Conservation (phyloP, 1,140 invertebrate species). For the Lordiphosa collinella region DNA sequence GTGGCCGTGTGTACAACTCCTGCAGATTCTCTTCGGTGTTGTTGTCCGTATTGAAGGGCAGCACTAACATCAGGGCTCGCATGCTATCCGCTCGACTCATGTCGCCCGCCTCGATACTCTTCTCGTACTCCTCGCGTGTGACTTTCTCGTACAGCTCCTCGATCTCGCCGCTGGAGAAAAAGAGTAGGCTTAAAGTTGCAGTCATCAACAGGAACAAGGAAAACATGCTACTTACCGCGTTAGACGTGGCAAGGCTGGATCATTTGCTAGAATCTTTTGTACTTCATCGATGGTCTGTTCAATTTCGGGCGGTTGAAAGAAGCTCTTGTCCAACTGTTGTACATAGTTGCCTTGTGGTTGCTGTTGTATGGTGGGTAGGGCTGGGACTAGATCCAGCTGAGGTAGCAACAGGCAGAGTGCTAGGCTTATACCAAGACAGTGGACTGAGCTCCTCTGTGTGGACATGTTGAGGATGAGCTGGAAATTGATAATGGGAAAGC, state of each 20-base stretch:
- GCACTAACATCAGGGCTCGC: constrained; percentile 82
- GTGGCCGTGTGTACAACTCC: constrained; percentile 74
- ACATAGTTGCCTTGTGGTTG: constrained; percentile 30
- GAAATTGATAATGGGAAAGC: no score
- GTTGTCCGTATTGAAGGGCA: constrained; percentile 81
- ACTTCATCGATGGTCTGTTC: constrained; percentile 82
- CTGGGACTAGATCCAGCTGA: constrained; percentile 17
- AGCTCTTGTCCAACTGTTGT: constrained; percentile 67
- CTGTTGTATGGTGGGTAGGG: constrained; percentile 55
- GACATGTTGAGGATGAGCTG: no score
- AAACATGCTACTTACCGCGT: constrained; percentile 60
- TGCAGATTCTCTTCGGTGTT: constrained; percentile 76
- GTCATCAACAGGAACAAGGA: no score
- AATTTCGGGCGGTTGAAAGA: constrained; percentile 65
- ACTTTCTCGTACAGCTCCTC: constrained; percentile 82
- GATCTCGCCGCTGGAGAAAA: constrained; percentile 80
- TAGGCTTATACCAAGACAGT: not conserved
- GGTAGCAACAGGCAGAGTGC: constrained; percentile 2
- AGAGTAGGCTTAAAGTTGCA: not conserved
- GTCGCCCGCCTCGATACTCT: constrained; percentile 71
- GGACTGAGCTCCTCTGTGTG: not conserved
- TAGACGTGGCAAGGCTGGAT: constrained; percentile 81
- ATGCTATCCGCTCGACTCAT: constrained; percentile 80
- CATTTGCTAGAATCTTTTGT: constrained; percentile 80
- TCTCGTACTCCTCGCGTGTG: constrained; percentile 79